Percentiles rank a stretch among this genome's conserved stretches.
phyloP scores from a whole-genome alignment of 2,797 vertebrate species.

The Megalops cyprinoides region DNA sequence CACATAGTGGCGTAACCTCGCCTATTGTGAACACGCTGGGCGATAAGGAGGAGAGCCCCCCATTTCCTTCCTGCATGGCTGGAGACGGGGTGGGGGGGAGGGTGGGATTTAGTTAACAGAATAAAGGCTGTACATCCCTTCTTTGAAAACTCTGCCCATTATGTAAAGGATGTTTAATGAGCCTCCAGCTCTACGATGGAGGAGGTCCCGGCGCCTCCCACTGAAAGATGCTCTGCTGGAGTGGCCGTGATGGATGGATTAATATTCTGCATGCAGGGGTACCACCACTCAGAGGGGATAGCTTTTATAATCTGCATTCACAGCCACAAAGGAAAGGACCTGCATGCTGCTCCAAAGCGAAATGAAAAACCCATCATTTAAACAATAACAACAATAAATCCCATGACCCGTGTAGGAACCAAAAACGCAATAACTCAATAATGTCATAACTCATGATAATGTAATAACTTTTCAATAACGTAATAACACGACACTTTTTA shows the following conservation, averaged over 20 bases:
- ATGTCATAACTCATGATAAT: background rate
- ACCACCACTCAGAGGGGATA: background rate
- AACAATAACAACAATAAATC: constrained; percentile 11
- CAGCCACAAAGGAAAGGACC: background rate
- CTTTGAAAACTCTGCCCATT: background rate
- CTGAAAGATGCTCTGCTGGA: background rate
- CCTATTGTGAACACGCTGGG: background rate
- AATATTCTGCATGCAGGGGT: constrained; percentile 3
- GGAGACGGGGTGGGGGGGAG: background rate
- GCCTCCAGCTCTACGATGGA: background rate
- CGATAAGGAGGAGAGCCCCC: background rate
- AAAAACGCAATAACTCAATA: constrained; percentile 1
- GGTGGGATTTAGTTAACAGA: background rate
- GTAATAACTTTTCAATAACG: constrained; percentile 10
- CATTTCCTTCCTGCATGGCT: background rate
- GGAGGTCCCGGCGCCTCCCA: background rate
- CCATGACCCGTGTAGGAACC: background rate
- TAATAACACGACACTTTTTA: background rate
- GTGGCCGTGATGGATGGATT: constrained; percentile 12
- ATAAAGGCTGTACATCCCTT: background rate
- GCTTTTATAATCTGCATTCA: background rate
- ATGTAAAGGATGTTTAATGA: background rate
- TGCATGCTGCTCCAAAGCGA: background rate
- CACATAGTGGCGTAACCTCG: background rate
- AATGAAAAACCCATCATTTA: background rate